A percentile compares a stretch with the other conserved stretches of the same genome.
phyloP scores from a whole-genome alignment of 2,113 vertebrate species.

The Strix uralensis region DNA sequence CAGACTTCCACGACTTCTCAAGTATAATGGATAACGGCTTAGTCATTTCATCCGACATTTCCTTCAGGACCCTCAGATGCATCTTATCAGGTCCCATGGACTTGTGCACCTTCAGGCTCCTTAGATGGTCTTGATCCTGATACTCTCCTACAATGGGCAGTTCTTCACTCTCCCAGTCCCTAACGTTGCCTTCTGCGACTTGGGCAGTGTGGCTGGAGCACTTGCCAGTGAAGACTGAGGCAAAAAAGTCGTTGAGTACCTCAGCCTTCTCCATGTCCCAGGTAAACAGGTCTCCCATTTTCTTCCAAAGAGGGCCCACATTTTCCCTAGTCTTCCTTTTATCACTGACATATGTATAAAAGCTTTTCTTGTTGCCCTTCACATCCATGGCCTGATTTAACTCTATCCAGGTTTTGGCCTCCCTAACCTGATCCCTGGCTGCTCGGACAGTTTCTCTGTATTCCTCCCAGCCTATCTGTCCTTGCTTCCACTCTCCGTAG shows the following conservation, averaged over 20 bases:
- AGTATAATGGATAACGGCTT: not conserved
- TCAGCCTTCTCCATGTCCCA: not conserved
- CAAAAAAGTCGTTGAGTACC: not conserved
- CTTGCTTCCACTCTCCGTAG: too few species aligned
- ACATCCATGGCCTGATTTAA: too few species aligned
- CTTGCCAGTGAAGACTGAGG: not conserved
- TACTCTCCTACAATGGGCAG: not conserved
- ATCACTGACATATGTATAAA: too few species aligned
- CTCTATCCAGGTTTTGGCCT: too few species aligned
- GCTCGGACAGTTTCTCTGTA: too few species aligned
- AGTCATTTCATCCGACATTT: not conserved
- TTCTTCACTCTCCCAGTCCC: not conserved
- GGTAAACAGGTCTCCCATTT: not conserved
- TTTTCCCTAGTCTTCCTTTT: too few species aligned
- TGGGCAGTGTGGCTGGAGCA: not conserved
- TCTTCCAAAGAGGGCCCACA: too few species aligned
- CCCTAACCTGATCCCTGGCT: too few species aligned
- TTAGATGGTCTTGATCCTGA: not conserved
- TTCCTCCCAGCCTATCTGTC: too few species aligned
- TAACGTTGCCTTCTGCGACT: not conserved
- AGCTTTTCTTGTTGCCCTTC: not conserved
- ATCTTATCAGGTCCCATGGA: not conserved
- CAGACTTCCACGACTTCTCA: too few species aligned
- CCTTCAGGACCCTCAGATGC: not conserved
- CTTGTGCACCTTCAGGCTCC: not conserved